Percentiles rank a stretch among this genome's conserved stretches.
These are phyloP conservation scores for Ylistrum balloti DNA, from an alignment of 1,140 invertebrate species.

Conservation along the genomic window DNA sequence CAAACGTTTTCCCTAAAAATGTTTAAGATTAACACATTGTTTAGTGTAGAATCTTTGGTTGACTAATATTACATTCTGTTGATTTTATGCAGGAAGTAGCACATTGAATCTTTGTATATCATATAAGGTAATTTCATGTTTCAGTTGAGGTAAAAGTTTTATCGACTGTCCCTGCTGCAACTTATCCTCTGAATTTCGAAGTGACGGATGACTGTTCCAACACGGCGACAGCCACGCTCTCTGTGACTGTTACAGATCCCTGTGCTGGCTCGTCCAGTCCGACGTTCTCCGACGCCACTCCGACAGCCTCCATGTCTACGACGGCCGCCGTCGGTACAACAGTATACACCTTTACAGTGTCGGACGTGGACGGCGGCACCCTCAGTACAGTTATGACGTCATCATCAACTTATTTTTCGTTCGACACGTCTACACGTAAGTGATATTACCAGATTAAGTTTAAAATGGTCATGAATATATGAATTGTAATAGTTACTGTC, in stretches of 20 bases:
- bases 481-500: too few species aligned
- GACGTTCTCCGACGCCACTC: neutral
- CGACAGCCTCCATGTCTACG: conserved; percentile 7
- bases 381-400: conserved; percentile 4
- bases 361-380: neutral
- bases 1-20: too few species aligned
- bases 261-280: neutral
- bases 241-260: neutral
- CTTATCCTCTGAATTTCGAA: neutral
- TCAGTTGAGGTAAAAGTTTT: conserved; percentile 24
- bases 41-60: too few species aligned
- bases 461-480: too few species aligned
- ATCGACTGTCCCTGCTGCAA: neutral
- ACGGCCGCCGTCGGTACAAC: neutral
- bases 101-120: too few species aligned
- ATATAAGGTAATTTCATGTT: neutral
- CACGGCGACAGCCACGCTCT: neutral
- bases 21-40: too few species aligned
- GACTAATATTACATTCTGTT: too few species aligned
- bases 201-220: conserved; percentile 1
- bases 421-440: neutral
- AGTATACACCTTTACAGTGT: neutral
- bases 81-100: too few species aligned
- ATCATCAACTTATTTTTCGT: neutral
- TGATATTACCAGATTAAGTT: too few species aligned